Conservation (phyloP, 2,113 vertebrate genomes). For the Baryphthengus martii region DNA sequence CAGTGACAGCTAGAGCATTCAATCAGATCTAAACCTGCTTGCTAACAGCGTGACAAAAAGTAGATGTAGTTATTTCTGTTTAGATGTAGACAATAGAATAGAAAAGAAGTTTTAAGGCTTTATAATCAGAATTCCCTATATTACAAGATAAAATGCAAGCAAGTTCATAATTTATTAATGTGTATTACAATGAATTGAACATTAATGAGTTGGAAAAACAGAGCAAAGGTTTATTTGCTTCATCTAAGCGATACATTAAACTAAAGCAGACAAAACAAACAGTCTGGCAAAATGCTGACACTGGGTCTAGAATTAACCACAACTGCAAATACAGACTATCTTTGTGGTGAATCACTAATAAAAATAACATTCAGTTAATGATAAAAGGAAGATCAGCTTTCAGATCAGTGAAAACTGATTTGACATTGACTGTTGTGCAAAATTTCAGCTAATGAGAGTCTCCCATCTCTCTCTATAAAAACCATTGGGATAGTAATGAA, state of each 20-base stretch:
- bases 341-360: not conserved
- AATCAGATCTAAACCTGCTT: not conserved
- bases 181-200: not conserved
- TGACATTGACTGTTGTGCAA: not conserved
- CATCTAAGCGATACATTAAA: conserved; percentile 41
- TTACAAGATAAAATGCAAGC: not conserved
- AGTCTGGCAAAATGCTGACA: conserved; percentile 39
- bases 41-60: not conserved
- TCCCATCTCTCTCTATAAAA: not conserved
- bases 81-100: not conserved
- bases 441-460: not conserved
- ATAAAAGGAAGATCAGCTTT: not conserved
- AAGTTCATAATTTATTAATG: not conserved
- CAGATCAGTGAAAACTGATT: not conserved
- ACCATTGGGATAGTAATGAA: not conserved
- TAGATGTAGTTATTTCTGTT: not conserved
- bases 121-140: not conserved
- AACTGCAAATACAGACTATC: not conserved
- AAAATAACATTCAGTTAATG: conserved; percentile 29
- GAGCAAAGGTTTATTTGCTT: conserved; percentile 62
- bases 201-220: conserved; percentile 29
- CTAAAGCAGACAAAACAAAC: conserved; percentile 44
- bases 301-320: conserved; percentile 9
- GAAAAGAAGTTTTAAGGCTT: not conserved
- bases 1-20: not conserved